Base-by-base conservation (phyloP, 2,888 invertebrate genomes). In the Megalurothrips usitatus region DNA sequence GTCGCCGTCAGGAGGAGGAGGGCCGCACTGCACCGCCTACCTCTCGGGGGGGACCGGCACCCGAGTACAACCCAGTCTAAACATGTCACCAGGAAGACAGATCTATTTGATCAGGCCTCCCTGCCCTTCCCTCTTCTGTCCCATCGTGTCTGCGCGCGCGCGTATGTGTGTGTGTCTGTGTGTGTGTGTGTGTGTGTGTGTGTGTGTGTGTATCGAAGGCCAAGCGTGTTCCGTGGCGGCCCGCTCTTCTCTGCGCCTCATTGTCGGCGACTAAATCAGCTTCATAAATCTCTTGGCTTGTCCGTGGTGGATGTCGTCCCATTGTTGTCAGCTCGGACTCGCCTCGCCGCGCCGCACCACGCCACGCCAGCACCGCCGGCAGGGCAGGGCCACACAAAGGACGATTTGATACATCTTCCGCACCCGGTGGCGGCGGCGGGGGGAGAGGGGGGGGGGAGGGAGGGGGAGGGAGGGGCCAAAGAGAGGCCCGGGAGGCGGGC, bases 201-300 rank as follows among this genome's bases (percentile, higher is more conserved):
- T 43, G 34, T 43, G 34, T 43, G 34, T 43, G 34, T 43, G 34
- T 43, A 6, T 43, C 34, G 34, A 43, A 43, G 34, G 34, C 34
- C 34, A 43, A 2, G 34, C 34, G 34, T 43, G 34, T 43, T 6
- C 34, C 14, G 58, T n/a, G 14, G 14, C 26, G 68, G 10, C 26
- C 68, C 68, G 23, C 68, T 75, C 26, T 26, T 75, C 68, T 75
- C 68, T 26, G 26, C 68, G 68, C 23, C 23, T 75, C 68, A 12
- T 75, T 75, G 68, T 75, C 68, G 68, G 23, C 68, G 68, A 75
- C 68, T 75, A 75, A 75, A 75, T 75, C 68, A 75, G 68, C 68
- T 12, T 75, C 68, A 75, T 75, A 75, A 75, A 75, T 75, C 68
- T 75, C 68, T 75, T 26, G 68, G 68, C 68, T 75, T 75, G 68